phyloP scores from a whole-genome alignment of 2,113 vertebrate species.

The Scytalopus superciliaris region DNA sequence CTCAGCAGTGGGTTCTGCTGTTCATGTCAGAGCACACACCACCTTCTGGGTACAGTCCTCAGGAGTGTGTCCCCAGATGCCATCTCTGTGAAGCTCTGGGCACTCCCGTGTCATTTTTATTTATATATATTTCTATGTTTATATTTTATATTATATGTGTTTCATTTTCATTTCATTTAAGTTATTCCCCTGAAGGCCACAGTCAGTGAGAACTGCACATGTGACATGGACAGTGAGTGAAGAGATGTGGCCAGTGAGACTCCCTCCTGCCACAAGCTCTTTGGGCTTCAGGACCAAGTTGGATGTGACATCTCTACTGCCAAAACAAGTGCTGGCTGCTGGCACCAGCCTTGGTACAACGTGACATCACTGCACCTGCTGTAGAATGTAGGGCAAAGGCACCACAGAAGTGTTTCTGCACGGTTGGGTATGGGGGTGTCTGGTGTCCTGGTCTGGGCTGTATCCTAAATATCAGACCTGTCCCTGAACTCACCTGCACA shows the following conservation, averaged over 20 bases:
- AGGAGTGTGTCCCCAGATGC: background rate
- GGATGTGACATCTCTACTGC: background rate
- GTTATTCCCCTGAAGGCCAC: background rate
- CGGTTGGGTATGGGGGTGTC: background rate
- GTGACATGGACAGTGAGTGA: rapidly evolving
- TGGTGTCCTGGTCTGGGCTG: background rate
- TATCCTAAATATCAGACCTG: background rate
- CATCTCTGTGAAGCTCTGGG: background rate
- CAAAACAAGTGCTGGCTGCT: background rate
- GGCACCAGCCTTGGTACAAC: background rate
- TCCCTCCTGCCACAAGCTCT: background rate
- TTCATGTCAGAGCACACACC: background rate
- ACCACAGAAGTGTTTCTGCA: background rate
- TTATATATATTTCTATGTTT: too few species aligned
- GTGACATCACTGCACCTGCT: background rate
- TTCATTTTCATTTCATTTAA: background rate
- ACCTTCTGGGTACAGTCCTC: background rate
- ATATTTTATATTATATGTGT: too few species aligned
- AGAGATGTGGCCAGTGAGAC: background rate
- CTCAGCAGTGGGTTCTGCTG: background rate
- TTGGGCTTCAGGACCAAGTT: background rate
- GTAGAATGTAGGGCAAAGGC: background rate
- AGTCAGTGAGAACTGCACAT: background rate
- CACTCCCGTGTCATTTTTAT: too few species aligned
- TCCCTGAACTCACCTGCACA: background rate